A percentile compares a stretch with the other conserved stretches of the same genome.
These are phyloP conservation scores for Zoanthus sansibaricus DNA, from an alignment of 92 coral and sea anemone species.

Conservation along the genomic window DNA sequence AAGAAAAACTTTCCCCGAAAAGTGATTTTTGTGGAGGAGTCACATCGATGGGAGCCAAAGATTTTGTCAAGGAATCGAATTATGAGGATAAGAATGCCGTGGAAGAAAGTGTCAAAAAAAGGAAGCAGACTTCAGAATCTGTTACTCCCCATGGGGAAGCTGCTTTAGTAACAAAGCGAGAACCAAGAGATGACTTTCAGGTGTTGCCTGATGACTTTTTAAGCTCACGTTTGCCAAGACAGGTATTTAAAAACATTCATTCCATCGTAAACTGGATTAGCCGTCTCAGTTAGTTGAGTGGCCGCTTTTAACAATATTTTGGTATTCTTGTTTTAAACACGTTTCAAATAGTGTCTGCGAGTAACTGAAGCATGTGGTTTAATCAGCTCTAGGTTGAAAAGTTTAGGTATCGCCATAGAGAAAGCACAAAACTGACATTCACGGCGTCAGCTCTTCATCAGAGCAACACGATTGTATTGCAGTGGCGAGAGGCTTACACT, in stretches of 20 bases:
- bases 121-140: not conserved
- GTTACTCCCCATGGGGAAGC: not conserved
- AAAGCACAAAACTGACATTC: too few species aligned
- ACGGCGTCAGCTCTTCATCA: too few species aligned
- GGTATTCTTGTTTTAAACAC: not conserved
- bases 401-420: too few species aligned
- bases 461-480: too few species aligned
- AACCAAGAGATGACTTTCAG: not conserved
- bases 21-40: not conserved
- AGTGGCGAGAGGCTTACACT: too few species aligned
- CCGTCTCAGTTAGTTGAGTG: not conserved
- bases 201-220: slow-evolving; percentile 27
- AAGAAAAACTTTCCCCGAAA: slow-evolving; percentile 19
- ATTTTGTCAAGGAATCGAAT: not conserved
- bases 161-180: not conserved
- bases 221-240: slow-evolving; percentile 29
- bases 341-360: not conserved
- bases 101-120: not conserved
- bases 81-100: not conserved
- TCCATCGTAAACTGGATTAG: not conserved
- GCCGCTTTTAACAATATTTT: not conserved
- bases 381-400: too few species aligned
- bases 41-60: slow-evolving; percentile 20
- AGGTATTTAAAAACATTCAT: not conserved
- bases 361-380: too few species aligned